Evolutionary conservation across 2,888 invertebrate species (phyloP).

Genomic region (Machimus atricapillus): DNA sequence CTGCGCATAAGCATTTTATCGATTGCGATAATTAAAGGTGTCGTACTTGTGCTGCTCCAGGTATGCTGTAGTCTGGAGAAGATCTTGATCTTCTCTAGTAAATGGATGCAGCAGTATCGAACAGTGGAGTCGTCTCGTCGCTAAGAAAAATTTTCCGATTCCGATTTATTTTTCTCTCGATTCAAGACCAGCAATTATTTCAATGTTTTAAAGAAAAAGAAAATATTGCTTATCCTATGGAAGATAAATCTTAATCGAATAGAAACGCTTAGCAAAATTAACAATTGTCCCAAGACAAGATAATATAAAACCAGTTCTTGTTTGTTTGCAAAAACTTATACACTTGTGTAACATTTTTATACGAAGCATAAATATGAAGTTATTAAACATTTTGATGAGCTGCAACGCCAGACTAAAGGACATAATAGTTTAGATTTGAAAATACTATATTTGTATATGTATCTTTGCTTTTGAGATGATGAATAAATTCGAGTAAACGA

Average conservation of each 20-base stretch:
- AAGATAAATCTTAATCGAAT: neutral
- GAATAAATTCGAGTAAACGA: too few relatives aligned
- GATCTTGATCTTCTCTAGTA: constrained; percentile 10
- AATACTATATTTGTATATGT: too few relatives aligned
- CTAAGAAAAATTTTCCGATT: neutral
- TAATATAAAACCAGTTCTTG: neutral
- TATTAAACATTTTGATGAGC: too few relatives aligned
- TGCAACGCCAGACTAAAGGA: too few relatives aligned
- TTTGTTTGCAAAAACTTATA: neutral
- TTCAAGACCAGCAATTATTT: neutral
- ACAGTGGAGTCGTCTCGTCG: neutral
- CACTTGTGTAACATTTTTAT: neutral
- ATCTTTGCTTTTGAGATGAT: too few relatives aligned
- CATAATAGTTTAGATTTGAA: too few relatives aligned
- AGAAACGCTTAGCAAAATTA: neutral
- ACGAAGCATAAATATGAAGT: neutral
- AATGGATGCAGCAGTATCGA: neutral
- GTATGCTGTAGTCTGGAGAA: neutral
- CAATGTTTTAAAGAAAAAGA: neutral
- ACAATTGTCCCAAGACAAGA: neutral
- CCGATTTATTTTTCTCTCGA: neutral
- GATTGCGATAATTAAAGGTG: constrained; percentile 43
- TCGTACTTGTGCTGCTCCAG: constrained; percentile 35
- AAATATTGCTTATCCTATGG: neutral
- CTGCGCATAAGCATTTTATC: constrained; percentile 37